Evolutionary conservation across 1,140 invertebrate genomes (phyloP).

Genomic region (Mercenaria mercenaria): DNA sequence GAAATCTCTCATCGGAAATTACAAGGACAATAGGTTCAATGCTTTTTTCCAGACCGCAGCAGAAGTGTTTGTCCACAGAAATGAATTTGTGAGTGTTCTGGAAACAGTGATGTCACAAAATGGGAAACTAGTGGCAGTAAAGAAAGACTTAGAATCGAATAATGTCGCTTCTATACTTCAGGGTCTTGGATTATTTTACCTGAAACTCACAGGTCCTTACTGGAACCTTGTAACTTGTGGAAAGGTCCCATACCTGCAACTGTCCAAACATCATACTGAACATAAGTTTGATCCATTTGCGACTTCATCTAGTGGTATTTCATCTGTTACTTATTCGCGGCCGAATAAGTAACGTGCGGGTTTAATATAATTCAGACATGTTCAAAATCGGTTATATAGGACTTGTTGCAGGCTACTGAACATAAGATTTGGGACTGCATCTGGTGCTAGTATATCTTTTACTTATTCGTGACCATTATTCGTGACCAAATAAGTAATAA

Average conservation of each 20-base stretch:
- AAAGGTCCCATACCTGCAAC: neutral
- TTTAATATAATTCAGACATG: no score
- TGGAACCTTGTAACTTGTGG: neutral
- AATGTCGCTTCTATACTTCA: neutral
- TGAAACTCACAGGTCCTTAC: neutral
- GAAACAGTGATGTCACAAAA: neutral
- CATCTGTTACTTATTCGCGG: no score
- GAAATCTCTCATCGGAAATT: conserved; percentile 34
- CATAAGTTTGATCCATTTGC: no score
- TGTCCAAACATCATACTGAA: neutral
- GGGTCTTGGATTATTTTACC: neutral
- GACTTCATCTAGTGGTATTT: no score
- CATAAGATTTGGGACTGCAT: no score
- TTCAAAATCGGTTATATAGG: no score
- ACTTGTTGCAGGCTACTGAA: no score
- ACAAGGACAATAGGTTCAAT: conserved; percentile 52
- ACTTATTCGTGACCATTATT: no score
- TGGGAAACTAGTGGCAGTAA: neutral
- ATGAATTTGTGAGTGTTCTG: neutral
- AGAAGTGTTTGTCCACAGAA: neutral
- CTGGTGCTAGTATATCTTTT: no score
- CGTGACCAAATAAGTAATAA: no score
- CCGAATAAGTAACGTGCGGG: no score
- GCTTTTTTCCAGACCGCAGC: neutral
- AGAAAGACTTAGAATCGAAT: neutral